These are phyloP conservation scores for Drosophila biarmipes DNA, from an alignment of 1,140 invertebrate genomes.

Conservation along the genomic window DNA sequence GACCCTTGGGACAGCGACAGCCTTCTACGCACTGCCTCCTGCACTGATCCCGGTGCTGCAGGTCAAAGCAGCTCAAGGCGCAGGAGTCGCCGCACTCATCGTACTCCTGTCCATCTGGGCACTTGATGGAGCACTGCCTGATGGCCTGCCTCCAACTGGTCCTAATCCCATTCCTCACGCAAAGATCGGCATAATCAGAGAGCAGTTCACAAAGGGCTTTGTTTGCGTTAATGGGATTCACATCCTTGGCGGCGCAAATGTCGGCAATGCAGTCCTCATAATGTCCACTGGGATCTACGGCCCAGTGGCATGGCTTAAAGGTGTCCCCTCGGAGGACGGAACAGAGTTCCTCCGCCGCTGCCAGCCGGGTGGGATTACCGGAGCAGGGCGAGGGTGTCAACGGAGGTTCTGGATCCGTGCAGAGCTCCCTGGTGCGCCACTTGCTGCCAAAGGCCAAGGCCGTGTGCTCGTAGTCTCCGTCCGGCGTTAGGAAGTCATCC, in stretches of 20 bases:
- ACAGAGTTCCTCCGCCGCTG: slow-evolving; percentile 89
- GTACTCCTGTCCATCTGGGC: slow-evolving; percentile 88
- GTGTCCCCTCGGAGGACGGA: slow-evolving; percentile 88
- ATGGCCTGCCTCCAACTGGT: slow-evolving; percentile 91
- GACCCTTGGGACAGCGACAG: slow-evolving; percentile 93
- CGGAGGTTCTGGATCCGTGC: slow-evolving; percentile 84
- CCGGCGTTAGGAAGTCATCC: slow-evolving; percentile 94
- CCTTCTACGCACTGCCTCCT: slow-evolving; percentile 90
- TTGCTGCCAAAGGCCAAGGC: slow-evolving; percentile 92
- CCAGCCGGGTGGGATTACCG: slow-evolving; percentile 88
- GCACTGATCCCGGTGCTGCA: slow-evolving; percentile 73
- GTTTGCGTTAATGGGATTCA: slow-evolving; percentile 80
- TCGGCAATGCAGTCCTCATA: slow-evolving; percentile 94
- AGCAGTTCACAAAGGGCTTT: slow-evolving; percentile 92
- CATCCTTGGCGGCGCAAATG: slow-evolving; percentile 91
- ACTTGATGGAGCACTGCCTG: slow-evolving; percentile 87
- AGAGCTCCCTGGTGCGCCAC: slow-evolving; percentile 92
- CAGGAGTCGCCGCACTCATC: slow-evolving; percentile 92
- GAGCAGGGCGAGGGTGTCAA: slow-evolving; percentile 88
- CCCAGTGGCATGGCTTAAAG: slow-evolving; percentile 91
- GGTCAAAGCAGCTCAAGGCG: slow-evolving; percentile 88
- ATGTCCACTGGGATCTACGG: slow-evolving; percentile 91
- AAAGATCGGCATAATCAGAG: slow-evolving; percentile 91
- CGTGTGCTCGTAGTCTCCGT: slow-evolving; percentile 92
- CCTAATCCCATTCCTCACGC: slow-evolving; percentile 88